Percentiles rank a stretch among this genome's conserved stretches.
Evolutionary conservation across 2,113 vertebrate species (phyloP).

Genomic region (Trogon surrucura): DNA sequence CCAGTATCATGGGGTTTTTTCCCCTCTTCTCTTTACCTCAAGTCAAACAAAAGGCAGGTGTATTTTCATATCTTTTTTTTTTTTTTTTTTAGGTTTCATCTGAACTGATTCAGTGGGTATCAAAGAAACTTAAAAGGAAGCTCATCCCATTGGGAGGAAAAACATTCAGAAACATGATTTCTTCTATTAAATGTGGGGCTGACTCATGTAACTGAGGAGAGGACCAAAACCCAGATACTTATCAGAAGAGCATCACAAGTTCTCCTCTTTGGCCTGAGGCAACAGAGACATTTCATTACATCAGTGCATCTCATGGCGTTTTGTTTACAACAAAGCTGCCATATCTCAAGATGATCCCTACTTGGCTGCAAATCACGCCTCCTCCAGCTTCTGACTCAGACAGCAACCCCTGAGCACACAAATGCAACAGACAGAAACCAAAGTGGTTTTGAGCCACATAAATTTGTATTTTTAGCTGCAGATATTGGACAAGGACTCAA

Average conservation of each 20-base stretch:
- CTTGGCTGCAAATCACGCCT: background rate
- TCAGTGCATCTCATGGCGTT: background rate
- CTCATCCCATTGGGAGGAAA: background rate
- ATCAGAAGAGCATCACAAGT: background rate
- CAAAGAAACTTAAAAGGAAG: background rate
- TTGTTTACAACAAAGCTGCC: background rate
- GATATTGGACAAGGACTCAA: background rate
- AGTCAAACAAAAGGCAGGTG: background rate
- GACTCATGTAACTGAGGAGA: background rate
- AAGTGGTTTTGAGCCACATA: background rate
- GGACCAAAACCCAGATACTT: background rate
- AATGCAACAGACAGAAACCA: background rate
- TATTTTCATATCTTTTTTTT: background rate
- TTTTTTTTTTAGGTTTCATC: background rate
- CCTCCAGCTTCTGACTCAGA: slow-evolving; percentile 35
- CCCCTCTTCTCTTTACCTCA: background rate
- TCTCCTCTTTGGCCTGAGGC: background rate
- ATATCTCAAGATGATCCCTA: background rate
- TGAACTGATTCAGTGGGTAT: background rate
- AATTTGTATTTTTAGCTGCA: slow-evolving; percentile 9
- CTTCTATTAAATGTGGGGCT: background rate
- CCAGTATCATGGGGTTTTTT: background rate
- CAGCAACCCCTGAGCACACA: background rate
- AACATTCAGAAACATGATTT: background rate
- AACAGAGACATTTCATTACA: background rate